Base-by-base conservation (phyloP, 2,797 vertebrate genomes). In the Anas bernieri region DNA sequence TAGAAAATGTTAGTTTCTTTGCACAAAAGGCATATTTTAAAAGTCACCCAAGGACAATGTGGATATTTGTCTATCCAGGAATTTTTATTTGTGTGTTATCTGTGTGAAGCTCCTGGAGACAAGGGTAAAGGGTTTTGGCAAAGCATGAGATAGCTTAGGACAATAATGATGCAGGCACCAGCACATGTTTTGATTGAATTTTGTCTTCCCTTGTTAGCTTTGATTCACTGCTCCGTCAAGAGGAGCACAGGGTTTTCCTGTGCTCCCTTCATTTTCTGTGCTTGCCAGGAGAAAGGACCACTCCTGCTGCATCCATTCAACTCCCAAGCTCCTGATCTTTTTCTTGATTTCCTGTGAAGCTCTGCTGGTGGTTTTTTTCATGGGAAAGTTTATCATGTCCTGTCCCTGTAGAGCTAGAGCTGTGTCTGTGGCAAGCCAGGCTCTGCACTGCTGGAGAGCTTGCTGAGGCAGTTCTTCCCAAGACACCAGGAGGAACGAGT, bases 51-150 rank as follows among this genome's bases (percentile, higher is more conserved):
- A 95, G 94, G 95, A 95, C 91, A 96, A 82, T 56, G 54, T 88
- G 88, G 88, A 39, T 97, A 95, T 91, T 94, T 96, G 83, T 96
- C 92, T 92, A 78, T 94, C 94, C 64, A 88, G 90, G 80, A 96
- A 94, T 94, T 67, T 67, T 94, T 97, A 95, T 97, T 95, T 96
- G 63, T 96, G 77, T 1, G 7, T 37, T 88, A 73, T 86, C 92
- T 86, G 59, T 93, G 92, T 85, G 95, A 96, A 92, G 72, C 93
- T 96, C 94, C 94, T 89, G 94, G 88, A 93, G 94, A 56, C 80
- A 88, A 92, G 92, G 58, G 91, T 92, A 96, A 94, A 94, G 62
- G 81, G 45, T 30, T 93, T 88, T 96, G 94, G 93, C 94, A 93
- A 84, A 88, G 80, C 43, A 58, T 68, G 81, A 91, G 59, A 67